phyloP scores from a whole-genome alignment of 2,797 vertebrate species.

The Enteromius argenteus region DNA sequence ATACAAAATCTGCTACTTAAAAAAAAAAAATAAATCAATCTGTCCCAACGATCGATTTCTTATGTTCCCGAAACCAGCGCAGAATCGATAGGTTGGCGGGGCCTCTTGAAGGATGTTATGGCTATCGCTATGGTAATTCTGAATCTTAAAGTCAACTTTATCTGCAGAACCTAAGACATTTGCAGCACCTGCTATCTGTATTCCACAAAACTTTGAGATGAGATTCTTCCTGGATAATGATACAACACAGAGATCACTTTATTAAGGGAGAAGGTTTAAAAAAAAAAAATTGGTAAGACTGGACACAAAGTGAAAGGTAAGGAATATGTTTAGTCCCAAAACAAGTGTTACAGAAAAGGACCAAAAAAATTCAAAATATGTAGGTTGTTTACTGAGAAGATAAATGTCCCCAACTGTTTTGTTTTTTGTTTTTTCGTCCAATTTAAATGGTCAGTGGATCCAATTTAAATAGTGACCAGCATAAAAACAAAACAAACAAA shows the following conservation, averaged over 20 bases:
- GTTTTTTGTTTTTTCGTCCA: conserved; percentile 36
- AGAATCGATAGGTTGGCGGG: conserved; percentile 68
- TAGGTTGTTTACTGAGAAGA: conserved; percentile 57
- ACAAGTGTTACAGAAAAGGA: conserved; percentile 47
- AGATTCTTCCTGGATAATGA: conserved; percentile 74
- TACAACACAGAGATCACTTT: conserved; percentile 73
- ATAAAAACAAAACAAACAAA: conserved; percentile 57
- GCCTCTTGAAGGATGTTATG: conserved; percentile 69
- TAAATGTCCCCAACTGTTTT: conserved; percentile 59
- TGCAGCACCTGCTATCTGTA: conserved; percentile 69
- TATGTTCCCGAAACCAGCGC: conserved; percentile 70
- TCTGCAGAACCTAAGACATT: conserved; percentile 72
- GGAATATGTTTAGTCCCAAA: conserved; percentile 50
- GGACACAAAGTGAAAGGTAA: conserved; percentile 48
- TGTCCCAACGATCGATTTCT: conserved; percentile 71
- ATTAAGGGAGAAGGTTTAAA: conserved; percentile 62
- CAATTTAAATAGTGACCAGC: conserved; percentile 67
- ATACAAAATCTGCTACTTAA: conserved; percentile 70
- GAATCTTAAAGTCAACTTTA: conserved; percentile 77
- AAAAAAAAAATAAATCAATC: conserved; percentile 23
- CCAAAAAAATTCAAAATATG: conserved; percentile 60
- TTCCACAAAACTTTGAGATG: conserved; percentile 70
- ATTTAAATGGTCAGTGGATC: conserved; percentile 65
- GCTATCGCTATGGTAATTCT: conserved; percentile 75
- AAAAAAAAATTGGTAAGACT: neutral